Evolutionary conservation across 92 coral and sea anemone species (phyloP).

Genomic region (Porites rus): DNA sequence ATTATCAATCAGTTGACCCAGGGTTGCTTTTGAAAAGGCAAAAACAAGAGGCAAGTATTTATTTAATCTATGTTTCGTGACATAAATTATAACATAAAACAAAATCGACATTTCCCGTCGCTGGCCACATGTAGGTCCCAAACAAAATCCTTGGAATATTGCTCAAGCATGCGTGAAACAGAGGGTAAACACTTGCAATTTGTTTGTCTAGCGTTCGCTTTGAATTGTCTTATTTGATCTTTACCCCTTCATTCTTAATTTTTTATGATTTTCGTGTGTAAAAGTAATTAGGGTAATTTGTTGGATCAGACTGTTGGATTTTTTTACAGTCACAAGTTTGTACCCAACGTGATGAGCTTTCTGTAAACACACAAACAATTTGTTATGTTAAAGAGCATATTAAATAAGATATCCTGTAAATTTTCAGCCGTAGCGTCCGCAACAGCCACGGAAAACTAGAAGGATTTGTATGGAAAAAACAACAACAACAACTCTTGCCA

Average conservation of each 20-base stretch:
- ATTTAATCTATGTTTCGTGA: conserved; percentile 7
- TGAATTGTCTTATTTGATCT: background rate
- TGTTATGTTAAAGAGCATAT: no score
- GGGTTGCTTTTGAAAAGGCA: conserved; percentile 71
- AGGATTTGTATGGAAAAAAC: no score
- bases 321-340: background rate
- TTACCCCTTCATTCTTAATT: background rate
- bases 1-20: conserved; percentile 68
- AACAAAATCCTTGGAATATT: no score
- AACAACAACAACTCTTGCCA: no score
- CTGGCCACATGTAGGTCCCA: background rate
- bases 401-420: no score
- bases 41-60: conserved; percentile 77
- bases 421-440: no score
- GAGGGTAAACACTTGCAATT: no score
- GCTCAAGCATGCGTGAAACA: no score
- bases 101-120: background rate
- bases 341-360: no score
- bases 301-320: background rate
- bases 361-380: no score
- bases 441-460: no score
- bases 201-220: no score
- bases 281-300: background rate
- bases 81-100: background rate
- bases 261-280: conserved; percentile 15